A percentile compares a stretch with the other conserved stretches of the same genome.
Conservation (phyloP, 2,888 invertebrate genomes). For the Andrena bucephala region DNA sequence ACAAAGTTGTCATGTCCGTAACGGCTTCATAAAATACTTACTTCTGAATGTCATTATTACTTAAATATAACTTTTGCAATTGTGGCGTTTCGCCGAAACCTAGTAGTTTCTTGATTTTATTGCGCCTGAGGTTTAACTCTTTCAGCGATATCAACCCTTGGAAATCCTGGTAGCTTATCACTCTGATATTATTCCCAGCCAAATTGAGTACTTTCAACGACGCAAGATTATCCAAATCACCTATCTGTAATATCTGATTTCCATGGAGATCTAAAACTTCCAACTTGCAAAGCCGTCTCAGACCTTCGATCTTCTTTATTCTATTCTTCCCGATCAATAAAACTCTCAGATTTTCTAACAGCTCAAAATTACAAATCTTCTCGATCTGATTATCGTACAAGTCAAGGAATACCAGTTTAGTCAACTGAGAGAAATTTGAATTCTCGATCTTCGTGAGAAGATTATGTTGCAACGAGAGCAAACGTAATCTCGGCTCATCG, state of each 20-base stretch:
- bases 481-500: slow-evolving; percentile 92
- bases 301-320: slow-evolving; percentile 92
- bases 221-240: slow-evolving; percentile 89
- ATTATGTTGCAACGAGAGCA: slow-evolving; percentile 97
- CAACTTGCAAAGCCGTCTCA: slow-evolving; percentile 90
- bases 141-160: slow-evolving; percentile 91
- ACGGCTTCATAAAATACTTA: slow-evolving; percentile 79
- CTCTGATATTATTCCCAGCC: slow-evolving; percentile 95
- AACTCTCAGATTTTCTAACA: slow-evolving; percentile 92
- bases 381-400: slow-evolving; percentile 98
- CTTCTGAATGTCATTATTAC: slow-evolving; percentile 92
- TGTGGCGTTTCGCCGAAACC: slow-evolving; percentile 93
- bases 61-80: slow-evolving; percentile 92
- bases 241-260: slow-evolving; percentile 93
- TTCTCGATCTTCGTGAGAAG: slow-evolving; percentile 92
- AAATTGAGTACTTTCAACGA: slow-evolving; percentile 96
- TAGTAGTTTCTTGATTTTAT: slow-evolving; percentile 91
- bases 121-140: slow-evolving; percentile 95
- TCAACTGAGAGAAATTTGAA: slow-evolving; percentile 86
- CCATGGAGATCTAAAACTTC: slow-evolving; percentile 97
- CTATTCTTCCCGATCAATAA: slow-evolving; percentile 96
- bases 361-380: slow-evolving; percentile 91
- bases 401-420: slow-evolving; percentile 95
- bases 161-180: slow-evolving; percentile 91
- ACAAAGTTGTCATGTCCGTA: background rate